Evolutionary conservation across 1,140 invertebrate species (phyloP), one percentile per base, ranked within the genome.

Genomic region (Anastatus disparis): DNA sequence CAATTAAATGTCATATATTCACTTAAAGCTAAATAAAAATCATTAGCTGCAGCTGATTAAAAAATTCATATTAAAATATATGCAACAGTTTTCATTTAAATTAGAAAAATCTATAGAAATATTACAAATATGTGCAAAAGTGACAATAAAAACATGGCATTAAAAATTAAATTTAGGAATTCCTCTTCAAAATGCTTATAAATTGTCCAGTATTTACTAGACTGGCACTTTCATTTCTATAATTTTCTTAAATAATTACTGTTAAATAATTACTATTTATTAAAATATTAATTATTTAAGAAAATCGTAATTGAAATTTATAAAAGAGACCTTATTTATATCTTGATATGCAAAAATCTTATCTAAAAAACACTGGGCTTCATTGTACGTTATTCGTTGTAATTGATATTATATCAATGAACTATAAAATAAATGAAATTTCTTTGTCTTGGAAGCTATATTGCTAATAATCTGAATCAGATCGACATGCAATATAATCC

Each of bases 371-470:
- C 15, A 17, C 17, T 64, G 17, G 40, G 6, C 20, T 53, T 65
- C 35, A 65, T 46, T 61, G 58, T 29, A 61, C 58, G 10, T 29
- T 40, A 29, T 61, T 61, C 58, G 42, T 46, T 61, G 42, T 61
- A 8, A 26, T 46, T 55, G n/a, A 55, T 17, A 20, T 20, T 44
- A 35, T 15, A 44, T 44, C 15, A n/a, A 26, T 20, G 29, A 24
- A 24, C 15, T 59, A 42, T 26, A 42, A 24, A 24, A 42, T 56
- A 17, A 26, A n/a, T n/a, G n/a, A n/a, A n/a, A 65, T 52, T 29
- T 65, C 38, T 66, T 66, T 66, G 38, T 66, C 12, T 56, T 15
- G 35, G 20, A 40, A 59, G 56, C 56, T 59, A 59, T 42, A 59
- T 26, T 42, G 15, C 22, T 42, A 24, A 24, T 13, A 42, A 44